Percentiles rank a stretch among this genome's conserved stretches.
Evolutionary conservation across 64 coral and sea anemone genomes (phyloP).

Genomic region (Dendrophyllia cribrosa): DNA sequence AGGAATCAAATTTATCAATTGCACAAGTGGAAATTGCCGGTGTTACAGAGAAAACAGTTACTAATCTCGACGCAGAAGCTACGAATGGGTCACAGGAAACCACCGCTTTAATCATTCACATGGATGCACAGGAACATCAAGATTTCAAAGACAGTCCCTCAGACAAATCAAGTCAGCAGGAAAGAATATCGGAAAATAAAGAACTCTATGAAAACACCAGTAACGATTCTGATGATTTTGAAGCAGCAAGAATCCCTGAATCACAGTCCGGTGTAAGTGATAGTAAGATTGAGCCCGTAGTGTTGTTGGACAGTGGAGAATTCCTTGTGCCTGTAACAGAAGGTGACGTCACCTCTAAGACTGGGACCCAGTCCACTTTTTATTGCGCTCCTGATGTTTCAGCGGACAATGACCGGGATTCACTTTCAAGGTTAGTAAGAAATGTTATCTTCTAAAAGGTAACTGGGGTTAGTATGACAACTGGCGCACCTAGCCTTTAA

Average conservation of each 20-base stretch:
- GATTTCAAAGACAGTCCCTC: background rate
- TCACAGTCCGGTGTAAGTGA: background rate
- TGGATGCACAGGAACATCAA: background rate
- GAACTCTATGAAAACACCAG: background rate
- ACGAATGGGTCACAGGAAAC: background rate
- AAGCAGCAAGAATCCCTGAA: background rate
- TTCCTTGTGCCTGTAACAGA: constrained; percentile 43
- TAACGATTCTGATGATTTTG: background rate
- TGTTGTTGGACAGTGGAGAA: constrained; percentile 47
- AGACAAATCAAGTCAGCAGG: background rate
- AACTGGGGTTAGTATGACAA: too few species aligned
- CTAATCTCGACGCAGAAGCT: background rate
- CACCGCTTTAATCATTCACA: background rate
- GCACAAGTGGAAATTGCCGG: background rate
- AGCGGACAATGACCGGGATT: constrained; percentile 24
- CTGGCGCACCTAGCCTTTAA: too few species aligned
- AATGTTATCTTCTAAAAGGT: too few species aligned
- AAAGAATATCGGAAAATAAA: background rate
- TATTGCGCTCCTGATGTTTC: background rate
- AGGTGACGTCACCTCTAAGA: background rate
- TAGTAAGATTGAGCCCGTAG: constrained; percentile 16
- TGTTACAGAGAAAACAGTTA: background rate
- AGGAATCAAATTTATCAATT: background rate
- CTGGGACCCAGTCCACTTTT: background rate
- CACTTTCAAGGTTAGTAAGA: constrained; percentile 59